A percentile compares a stretch with the other conserved stretches of the same genome.
phyloP scores from a whole-genome alignment of 1,140 invertebrate genomes.

The Vollenhovia emeryi region DNA sequence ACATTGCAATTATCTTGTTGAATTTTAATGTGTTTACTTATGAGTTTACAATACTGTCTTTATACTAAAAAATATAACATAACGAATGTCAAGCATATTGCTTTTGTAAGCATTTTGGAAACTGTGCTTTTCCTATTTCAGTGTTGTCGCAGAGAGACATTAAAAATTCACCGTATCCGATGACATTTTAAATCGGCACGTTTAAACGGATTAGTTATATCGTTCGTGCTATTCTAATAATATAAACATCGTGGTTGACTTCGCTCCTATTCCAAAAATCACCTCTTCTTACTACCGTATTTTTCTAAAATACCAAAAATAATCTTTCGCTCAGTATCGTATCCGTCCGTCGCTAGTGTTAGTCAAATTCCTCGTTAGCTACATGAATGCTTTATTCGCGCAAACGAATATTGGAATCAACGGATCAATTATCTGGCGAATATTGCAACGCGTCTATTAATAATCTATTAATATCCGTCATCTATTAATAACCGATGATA shows the following conservation, averaged over 20 bases:
- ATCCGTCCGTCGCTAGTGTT: not conserved
- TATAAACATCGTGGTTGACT: not conserved
- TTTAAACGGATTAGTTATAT: not conserved
- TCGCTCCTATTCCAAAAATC: not conserved
- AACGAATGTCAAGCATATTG: not conserved
- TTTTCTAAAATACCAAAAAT: not conserved
- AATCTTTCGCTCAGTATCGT: not conserved
- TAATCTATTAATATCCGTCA: conserved; percentile 10
- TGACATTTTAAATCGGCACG: not conserved
- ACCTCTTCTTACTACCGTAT: no score
- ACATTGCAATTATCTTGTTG: not conserved
- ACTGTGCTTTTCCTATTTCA: not conserved
- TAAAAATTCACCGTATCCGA: not conserved
- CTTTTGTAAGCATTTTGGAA: not conserved
- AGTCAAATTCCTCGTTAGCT: not conserved
- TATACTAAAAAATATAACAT: not conserved
- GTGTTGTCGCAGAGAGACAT: not conserved
- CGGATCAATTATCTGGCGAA: not conserved
- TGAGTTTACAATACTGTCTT: conserved; percentile 6
- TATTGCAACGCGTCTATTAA: not conserved
- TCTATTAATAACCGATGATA: not conserved
- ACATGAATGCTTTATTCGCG: not conserved
- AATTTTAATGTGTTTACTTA: not conserved
- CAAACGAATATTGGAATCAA: not conserved
- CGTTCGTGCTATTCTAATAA: not conserved